Percentiles rank a stretch among this genome's conserved stretches.
Evolutionary conservation across 1,140 invertebrate species (phyloP).

Genomic region (Trichoplusia ni): DNA sequence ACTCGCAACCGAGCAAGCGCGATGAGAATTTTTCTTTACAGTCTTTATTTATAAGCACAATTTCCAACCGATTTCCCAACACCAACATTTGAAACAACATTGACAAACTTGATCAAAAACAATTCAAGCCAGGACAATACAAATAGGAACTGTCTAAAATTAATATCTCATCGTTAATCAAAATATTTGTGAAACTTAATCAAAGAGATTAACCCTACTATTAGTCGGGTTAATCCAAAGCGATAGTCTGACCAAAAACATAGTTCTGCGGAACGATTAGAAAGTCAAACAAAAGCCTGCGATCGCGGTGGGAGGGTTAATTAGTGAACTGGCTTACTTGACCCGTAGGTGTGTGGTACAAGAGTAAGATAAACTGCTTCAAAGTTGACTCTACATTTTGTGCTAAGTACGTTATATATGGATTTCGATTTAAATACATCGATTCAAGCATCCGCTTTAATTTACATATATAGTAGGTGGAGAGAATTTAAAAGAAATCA

Average conservation of each 20-base stretch:
- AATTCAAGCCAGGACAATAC: neutral
- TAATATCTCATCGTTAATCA: slow-evolving; percentile 5
- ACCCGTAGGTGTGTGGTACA: neutral
- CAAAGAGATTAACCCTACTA: slow-evolving; percentile 15
- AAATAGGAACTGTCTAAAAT: neutral
- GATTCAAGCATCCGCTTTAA: no score
- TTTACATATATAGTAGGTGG: no score
- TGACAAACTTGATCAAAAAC: neutral
- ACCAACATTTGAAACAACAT: neutral
- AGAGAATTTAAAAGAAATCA: no score
- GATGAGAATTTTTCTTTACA: no score
- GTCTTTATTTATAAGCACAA: no score
- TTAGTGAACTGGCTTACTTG: slow-evolving; percentile 14
- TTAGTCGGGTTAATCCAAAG: slow-evolving; percentile 9
- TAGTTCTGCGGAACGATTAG: slow-evolving; percentile 25
- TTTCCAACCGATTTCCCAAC: neutral
- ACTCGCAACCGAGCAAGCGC: no score
- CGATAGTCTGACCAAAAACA: slow-evolving; percentile 25
- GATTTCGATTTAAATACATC: no score
- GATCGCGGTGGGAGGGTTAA: slow-evolving; percentile 1
- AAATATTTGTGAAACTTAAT: slow-evolving; percentile 26
- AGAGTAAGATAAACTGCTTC: neutral
- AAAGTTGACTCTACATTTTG: no score
- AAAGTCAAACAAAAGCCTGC: slow-evolving; percentile 27
- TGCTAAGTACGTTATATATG: no score